Evolutionary conservation across 1,140 invertebrate genomes (phyloP), one percentile per base, ranked within the genome.

Genomic region (Drosophila azteca): DNA sequence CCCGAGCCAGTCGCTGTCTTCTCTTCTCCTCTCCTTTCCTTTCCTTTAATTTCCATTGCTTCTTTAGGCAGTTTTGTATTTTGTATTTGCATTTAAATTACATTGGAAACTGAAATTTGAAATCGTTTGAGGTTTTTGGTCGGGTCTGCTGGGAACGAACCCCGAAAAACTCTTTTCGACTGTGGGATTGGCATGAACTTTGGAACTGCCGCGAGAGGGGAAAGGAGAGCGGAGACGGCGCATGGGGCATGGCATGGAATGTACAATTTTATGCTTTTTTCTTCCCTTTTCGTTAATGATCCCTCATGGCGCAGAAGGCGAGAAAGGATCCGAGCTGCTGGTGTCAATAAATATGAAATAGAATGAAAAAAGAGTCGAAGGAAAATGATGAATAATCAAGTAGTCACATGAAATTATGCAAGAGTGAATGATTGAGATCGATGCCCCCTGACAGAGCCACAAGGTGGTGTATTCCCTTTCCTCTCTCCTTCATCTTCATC

Each of bases 61-160:
- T 39, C 22, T 22, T 15, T 29, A 41, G 66, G 15, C 46, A 46
- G 20, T 41, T 48, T 64, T 64, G 77, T 62, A 83, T 41, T 48
- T 64, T 64, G 77, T 62, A 83, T 82, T 82, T 82, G 79, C 79
- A 82, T 82, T 82, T 82, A 82, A 83, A 83, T 82, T 83, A 74
- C 64, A 63, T 79, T 76, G 53, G 55, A 71, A 73, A 51, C 49
- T 62, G 45, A 53, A 62, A 57, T 65, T 60, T 46, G 51, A 70
- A 77, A 44, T 35, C 39, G 22, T 64, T 63, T 73, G 59, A 31
- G 39, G 52, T 72, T 59, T 39, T 41, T 29, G 45, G 44, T 58
- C 1, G 52, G 50, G 24, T 57, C 63, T 69, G 63, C 51, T 69
- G 66, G 66, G 63, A 69, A 41, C 31, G 11, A 26, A 26, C 24